These are phyloP conservation scores for Opisthocomus hoazin DNA, from an alignment of 2,113 vertebrate species.

Conservation along the genomic window DNA sequence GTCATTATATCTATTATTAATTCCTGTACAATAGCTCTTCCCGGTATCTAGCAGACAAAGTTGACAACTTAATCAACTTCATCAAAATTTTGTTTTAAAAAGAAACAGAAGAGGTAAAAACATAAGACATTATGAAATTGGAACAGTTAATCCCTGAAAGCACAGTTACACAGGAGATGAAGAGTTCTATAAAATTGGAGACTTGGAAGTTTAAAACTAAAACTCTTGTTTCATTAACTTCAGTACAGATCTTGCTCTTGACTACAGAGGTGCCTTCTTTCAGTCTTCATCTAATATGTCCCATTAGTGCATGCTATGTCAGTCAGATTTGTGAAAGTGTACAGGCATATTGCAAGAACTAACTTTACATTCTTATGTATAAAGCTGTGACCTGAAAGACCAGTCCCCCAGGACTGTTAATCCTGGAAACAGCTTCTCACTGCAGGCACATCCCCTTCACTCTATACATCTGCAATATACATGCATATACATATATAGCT, in stretches of 20 bases:
- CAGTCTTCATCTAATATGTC: not conserved
- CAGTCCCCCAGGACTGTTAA: not conserved
- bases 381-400: not conserved
- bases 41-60: not conserved
- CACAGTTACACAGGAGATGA: not conserved
- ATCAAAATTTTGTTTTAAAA: not conserved
- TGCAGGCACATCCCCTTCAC: not conserved
- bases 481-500: not conserved
- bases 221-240: not conserved
- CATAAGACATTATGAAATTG: not conserved
- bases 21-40: not conserved
- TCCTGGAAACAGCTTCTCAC: not conserved
- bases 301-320: not conserved
- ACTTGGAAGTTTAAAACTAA: not conserved
- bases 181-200: not conserved
- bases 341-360: not conserved
- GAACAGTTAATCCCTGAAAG: not conserved
- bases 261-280: not conserved
- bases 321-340: not conserved
- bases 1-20: constrained; percentile 67
- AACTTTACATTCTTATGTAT: not conserved
- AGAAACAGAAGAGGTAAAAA: not conserved
- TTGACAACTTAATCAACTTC: constrained; percentile 25
- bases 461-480: not conserved
- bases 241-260: not conserved